Evolutionary conservation across 2,888 invertebrate species (phyloP).

Genomic region (Pristionchus japonicus): DNA sequence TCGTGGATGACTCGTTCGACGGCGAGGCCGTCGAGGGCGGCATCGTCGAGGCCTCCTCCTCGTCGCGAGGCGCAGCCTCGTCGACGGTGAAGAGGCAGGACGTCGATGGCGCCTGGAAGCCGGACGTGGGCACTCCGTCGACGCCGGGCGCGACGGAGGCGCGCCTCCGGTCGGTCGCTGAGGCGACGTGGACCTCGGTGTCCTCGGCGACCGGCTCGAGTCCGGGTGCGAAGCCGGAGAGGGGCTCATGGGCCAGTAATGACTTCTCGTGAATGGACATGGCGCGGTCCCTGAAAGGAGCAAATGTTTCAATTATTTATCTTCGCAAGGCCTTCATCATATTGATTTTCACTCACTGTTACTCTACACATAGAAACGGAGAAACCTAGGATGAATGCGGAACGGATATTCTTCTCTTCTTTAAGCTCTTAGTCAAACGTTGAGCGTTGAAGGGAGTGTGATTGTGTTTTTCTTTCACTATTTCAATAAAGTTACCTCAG

Average conservation of each 20-base stretch:
- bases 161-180: not conserved
- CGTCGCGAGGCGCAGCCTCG: not conserved
- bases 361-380: no score
- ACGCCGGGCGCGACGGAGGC: conserved; percentile 2
- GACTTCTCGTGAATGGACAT: conserved; percentile 45
- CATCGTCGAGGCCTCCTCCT: not conserved
- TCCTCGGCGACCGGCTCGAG: conserved; percentile 27
- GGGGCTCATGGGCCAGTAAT: not conserved
- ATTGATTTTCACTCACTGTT: no score
- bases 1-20: not conserved
- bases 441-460: no score
- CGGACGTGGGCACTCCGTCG: not conserved
- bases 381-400: no score
- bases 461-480: no score
- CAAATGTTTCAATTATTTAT: no score
- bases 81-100: not conserved
- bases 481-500: not conserved
- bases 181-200: not conserved
- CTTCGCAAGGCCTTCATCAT: no score
- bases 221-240: conserved; percentile 8
- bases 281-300: conserved; percentile 22
- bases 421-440: no score
- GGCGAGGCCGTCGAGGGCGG: conserved; percentile 27
- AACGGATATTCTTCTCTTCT: no score
- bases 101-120: not conserved